A percentile compares a stretch with the other conserved stretches of the same genome.
Conservation (phyloP, 2,888 invertebrate genomes). For the Catocala nupta region DNA sequence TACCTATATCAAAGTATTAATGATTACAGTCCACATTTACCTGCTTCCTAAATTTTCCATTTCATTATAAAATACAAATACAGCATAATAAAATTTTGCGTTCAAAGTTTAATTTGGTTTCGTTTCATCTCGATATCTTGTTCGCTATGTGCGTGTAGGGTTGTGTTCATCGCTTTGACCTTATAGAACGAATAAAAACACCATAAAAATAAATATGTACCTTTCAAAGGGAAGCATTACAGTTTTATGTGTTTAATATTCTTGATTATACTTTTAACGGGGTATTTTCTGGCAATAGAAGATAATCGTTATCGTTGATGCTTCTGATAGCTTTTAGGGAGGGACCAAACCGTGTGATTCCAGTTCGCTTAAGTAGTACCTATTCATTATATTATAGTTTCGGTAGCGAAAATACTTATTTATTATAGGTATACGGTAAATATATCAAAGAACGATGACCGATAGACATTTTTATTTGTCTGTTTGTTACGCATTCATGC, state of each 20-base stretch:
- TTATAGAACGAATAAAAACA: slow-evolving; percentile 15
- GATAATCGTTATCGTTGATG: not conserved
- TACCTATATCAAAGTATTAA: not conserved
- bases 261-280: slow-evolving; percentile 3
- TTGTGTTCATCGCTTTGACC: not conserved
- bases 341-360: not conserved
- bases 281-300: not conserved
- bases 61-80: slow-evolving; percentile 3
- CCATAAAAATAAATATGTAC: slow-evolving; percentile 8
- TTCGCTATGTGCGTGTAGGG: not conserved
- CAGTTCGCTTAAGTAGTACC: not conserved
- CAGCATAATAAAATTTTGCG: not conserved
- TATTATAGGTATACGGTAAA: too few relatives aligned
- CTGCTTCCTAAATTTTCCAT: not conserved
- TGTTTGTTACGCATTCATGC: too few relatives aligned
- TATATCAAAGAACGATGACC: too few relatives aligned
- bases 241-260: slow-evolving; percentile 11
- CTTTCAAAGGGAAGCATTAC: not conserved
- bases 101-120: slow-evolving; percentile 27
- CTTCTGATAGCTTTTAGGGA: not conserved
- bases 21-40: not conserved
- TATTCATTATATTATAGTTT: too few relatives aligned
- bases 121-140: slow-evolving; percentile 20
- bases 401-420: too few relatives aligned
- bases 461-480: too few relatives aligned